Conservation (phyloP, 2,888 invertebrate genomes). For the Agrenia bidenticulata region DNA sequence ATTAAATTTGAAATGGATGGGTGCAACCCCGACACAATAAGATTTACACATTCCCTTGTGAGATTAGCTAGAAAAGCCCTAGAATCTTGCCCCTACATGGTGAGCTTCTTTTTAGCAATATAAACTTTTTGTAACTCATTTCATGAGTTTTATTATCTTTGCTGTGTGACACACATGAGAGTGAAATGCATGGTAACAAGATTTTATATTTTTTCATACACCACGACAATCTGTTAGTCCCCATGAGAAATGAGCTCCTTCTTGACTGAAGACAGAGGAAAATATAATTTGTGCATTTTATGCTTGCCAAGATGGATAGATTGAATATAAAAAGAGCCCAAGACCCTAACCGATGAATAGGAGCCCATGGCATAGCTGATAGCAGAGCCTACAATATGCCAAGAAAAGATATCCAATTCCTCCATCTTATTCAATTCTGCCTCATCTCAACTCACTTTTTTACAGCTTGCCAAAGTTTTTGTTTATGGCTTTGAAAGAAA, state of each 20-base stretch:
- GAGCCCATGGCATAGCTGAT: no score
- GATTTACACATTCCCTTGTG: no score
- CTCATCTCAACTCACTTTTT: constrained; percentile 29
- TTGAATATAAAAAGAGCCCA: constrained; percentile 15
- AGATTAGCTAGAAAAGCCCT: no score
- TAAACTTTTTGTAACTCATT: no score
- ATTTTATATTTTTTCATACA: not conserved
- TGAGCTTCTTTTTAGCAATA: no score
- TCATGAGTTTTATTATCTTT: no score
- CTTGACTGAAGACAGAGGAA: not conserved
- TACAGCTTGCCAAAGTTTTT: constrained; percentile 49
- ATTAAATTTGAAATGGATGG: no score
- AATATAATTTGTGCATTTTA: constrained; percentile 21
- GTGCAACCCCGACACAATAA: no score
- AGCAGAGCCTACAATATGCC: no score
- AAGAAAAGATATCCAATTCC: constrained; percentile 5
- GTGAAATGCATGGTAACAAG: not conserved
- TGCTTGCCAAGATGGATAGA: constrained; percentile 10
- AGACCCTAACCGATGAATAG: no score
- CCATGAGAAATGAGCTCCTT: not conserved
- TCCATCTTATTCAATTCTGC: constrained; percentile 16
- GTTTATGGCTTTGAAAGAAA: constrained; percentile 48
- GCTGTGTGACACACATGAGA: not conserved
- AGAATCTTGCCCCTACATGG: no score
- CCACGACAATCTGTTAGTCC: not conserved